Evolutionary conservation across 1,140 invertebrate species (phyloP).

Genomic region (Drosophila obscura): DNA sequence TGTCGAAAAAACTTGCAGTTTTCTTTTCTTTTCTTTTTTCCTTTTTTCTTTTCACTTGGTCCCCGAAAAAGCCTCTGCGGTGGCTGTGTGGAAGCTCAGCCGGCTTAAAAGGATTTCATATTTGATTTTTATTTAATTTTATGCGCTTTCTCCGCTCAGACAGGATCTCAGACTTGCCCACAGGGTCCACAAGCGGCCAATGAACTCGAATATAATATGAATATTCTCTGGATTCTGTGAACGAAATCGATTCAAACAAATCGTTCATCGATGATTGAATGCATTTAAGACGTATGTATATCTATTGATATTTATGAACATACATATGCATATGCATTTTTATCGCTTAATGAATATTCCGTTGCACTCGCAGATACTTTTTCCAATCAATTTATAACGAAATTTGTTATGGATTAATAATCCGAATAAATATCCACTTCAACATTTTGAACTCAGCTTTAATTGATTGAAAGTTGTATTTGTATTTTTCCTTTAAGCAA

Average conservation of each 20-base stretch:
- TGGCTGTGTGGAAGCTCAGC: conserved; percentile 7
- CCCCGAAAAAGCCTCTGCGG: conserved; percentile 40
- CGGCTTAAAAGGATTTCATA: conserved; percentile 60
- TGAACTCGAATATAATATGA: too few species aligned
- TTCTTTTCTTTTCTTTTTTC: conserved; percentile 21
- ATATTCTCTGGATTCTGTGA: too few species aligned
- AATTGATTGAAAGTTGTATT: neutral
- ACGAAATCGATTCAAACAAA: too few species aligned
- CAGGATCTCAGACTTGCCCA: neutral
- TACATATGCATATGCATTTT: too few species aligned
- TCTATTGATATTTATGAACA: too few species aligned
- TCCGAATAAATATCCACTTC: neutral
- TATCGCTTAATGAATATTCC: too few species aligned
- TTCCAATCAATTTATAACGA: too few species aligned
- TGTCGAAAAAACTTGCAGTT: conserved; percentile 52
- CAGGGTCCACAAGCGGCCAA: too few species aligned
- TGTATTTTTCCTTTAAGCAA: neutral
- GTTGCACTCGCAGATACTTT: too few species aligned
- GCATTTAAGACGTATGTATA: too few species aligned
- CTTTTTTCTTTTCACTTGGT: conserved; percentile 12
- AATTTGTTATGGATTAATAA: too few species aligned
- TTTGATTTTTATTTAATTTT: conserved; percentile 72
- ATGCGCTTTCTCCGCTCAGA: conserved; percentile 31
- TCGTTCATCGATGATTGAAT: too few species aligned
- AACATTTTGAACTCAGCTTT: neutral